phyloP scores from a whole-genome alignment of 1,140 invertebrate species.

The Drosophila rhopaloa region DNA sequence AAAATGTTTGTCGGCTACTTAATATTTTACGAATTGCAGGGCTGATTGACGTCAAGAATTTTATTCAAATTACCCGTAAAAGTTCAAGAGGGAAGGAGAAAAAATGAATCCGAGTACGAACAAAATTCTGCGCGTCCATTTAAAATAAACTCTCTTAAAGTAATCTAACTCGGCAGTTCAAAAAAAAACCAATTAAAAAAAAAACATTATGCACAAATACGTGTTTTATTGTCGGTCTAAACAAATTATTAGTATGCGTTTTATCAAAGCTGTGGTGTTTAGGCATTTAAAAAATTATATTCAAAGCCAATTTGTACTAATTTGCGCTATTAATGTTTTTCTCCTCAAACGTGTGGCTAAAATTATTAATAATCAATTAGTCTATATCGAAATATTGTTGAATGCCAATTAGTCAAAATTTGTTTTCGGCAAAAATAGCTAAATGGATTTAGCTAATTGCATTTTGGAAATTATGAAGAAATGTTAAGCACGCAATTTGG shows the following conservation, averaged over 20 bases:
- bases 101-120: too few relatives aligned
- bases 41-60: background rate
- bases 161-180: too few relatives aligned
- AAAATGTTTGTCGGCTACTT: background rate
- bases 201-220: too few relatives aligned
- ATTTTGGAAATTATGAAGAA: background rate
- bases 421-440: background rate
- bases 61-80: background rate
- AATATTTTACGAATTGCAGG: conserved; percentile 6
- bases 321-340: background rate
- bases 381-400: too few relatives aligned
- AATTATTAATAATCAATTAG: background rate
- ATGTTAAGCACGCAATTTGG: background rate
- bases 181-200: too few relatives aligned
- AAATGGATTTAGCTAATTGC: background rate
- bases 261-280: background rate
- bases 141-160: too few relatives aligned
- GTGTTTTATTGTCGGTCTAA: too few relatives aligned
- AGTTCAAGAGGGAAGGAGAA: background rate
- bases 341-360: background rate
- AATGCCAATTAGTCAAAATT: background rate
- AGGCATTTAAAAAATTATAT: background rate
- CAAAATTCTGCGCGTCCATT: too few relatives aligned
- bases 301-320: background rate
- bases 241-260: background rate